Percentiles rank a stretch among this genome's conserved stretches.
Conservation (phyloP, 2,797 vertebrate species). For the Micrastur ruficollis region DNA sequence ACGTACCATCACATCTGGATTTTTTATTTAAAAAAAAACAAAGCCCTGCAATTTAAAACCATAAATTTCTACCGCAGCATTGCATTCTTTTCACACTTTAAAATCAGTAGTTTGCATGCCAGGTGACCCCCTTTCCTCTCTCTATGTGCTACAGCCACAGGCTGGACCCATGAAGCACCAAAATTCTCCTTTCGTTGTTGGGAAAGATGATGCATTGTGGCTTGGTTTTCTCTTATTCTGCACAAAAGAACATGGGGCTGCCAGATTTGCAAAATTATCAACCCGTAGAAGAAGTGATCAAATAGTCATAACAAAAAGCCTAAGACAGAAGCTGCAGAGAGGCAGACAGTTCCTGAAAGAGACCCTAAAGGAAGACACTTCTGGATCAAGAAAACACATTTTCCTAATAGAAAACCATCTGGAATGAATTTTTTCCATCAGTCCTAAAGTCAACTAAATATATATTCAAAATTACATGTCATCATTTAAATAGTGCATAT, state of each 20-base stretch:
- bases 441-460: neutral
- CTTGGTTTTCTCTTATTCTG: neutral
- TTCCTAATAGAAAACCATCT: neutral
- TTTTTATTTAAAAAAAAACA: neutral
- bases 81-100: neutral
- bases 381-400: neutral
- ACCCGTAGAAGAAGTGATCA: neutral
- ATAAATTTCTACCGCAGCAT: neutral
- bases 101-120: neutral
- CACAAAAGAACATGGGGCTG: neutral
- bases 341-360: neutral
- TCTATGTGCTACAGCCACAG: neutral
- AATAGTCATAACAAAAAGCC: neutral
- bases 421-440: neutral
- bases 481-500: neutral
- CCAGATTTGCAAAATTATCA: neutral
- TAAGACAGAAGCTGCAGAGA: neutral
- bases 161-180: neutral
- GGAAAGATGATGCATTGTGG: neutral
- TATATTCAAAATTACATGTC: neutral
- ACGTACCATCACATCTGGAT: neutral
- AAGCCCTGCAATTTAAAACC: neutral
- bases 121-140: neutral
- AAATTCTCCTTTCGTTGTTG: neutral
- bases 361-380: neutral